These are phyloP conservation scores for Brotogeris chrysoptera DNA, from an alignment of 2,797 vertebrate species.

Conservation along the genomic window DNA sequence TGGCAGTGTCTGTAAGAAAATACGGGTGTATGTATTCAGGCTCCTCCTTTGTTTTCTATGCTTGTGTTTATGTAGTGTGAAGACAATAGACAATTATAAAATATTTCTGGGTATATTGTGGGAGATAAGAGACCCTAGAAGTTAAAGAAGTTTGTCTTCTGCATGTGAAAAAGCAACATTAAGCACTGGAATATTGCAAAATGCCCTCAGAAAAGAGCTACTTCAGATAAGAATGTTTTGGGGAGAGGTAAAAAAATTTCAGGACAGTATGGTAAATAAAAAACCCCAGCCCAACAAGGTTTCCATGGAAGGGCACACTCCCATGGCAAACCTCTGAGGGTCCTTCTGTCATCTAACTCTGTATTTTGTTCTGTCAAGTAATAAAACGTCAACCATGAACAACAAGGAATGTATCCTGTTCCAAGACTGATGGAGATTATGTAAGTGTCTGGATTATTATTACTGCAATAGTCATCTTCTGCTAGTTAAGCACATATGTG, in stretches of 20 bases:
- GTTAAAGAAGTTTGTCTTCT: background rate
- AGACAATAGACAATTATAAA: background rate
- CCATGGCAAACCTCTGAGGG: background rate
- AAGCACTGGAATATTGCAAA: background rate
- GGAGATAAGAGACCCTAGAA: background rate
- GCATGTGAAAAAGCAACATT: background rate
- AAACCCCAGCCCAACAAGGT: background rate
- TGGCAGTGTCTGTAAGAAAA: background rate
- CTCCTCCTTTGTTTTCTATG: background rate
- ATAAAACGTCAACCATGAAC: background rate
- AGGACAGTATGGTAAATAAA: background rate
- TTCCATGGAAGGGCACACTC: background rate
- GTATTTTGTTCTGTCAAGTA: background rate
- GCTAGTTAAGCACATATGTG: background rate
- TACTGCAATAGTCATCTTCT: background rate
- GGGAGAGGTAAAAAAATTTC: background rate
- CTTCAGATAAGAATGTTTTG: background rate
- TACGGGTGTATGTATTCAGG: background rate
- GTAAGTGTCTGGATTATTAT: background rate
- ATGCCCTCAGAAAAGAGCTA: background rate
- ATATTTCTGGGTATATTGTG: background rate
- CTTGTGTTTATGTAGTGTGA: background rate
- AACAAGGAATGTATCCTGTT: background rate
- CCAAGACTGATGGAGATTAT: background rate
- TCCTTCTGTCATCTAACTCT: background rate